A percentile compares a stretch with the other conserved stretches of the same genome.
These are phyloP conservation scores for Gavialis gangeticus DNA, from an alignment of 2,113 vertebrate genomes.

Conservation along the genomic window DNA sequence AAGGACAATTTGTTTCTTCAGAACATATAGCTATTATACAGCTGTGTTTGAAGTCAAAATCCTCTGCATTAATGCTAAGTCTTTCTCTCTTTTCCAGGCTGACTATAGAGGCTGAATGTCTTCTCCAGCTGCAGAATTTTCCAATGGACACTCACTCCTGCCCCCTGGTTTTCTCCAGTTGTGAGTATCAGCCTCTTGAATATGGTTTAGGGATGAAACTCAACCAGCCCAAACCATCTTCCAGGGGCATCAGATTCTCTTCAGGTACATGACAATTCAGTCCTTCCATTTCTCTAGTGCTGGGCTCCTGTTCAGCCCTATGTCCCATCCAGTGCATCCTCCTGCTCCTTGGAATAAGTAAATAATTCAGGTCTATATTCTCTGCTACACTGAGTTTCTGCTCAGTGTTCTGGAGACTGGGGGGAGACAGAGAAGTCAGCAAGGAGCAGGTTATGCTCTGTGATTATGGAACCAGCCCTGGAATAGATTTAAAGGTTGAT, in stretches of 20 bases:
- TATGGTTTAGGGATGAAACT: not conserved
- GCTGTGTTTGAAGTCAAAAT: not conserved
- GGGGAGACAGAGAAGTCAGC: not conserved
- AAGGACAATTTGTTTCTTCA: not conserved
- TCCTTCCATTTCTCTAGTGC: not conserved
- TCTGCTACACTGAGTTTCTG: not conserved
- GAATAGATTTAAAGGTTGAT: not conserved
- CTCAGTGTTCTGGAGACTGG: not conserved
- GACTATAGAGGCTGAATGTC: constrained; percentile 94
- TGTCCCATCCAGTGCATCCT: not conserved
- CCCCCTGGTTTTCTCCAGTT: constrained; percentile 98
- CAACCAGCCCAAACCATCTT: not conserved
- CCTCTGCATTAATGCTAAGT: not conserved
- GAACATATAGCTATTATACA: constrained; percentile 31
- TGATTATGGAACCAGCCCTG: not conserved
- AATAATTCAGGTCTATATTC: not conserved
- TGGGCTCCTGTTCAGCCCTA: not conserved
- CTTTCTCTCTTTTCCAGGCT: constrained; percentile 82
- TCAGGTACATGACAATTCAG: not conserved
- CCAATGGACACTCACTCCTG: constrained; percentile 98
- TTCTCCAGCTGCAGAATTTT: constrained; percentile 95
- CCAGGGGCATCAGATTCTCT: not conserved
- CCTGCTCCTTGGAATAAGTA: not conserved
- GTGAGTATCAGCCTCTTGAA: constrained; percentile 84
- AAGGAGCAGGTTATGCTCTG: not conserved